A percentile compares a stretch with the other conserved stretches of the same genome.
Evolutionary conservation across 2,113 vertebrate genomes (phyloP).

Genomic region (Tachysurus vachellii): DNA sequence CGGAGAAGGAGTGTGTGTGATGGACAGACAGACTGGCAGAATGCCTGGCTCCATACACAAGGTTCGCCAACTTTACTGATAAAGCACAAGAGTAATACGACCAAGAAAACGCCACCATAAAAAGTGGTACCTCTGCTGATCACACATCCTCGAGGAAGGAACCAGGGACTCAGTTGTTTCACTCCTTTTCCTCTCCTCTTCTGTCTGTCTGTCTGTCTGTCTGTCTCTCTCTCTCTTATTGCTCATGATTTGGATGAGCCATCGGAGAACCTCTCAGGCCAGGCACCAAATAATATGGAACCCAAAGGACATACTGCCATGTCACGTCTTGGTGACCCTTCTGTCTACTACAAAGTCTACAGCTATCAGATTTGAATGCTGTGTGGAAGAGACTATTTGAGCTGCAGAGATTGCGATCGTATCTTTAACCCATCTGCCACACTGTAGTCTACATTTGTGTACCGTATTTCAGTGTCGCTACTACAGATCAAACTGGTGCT

Average conservation of each 20-base stretch:
- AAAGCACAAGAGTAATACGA: slow-evolving; percentile 70
- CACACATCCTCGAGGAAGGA: neutral
- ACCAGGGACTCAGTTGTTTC: neutral
- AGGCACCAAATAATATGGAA: slow-evolving; percentile 44
- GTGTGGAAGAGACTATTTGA: slow-evolving; percentile 9
- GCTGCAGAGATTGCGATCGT: neutral
- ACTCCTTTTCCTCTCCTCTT: neutral
- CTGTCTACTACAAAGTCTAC: slow-evolving; percentile 6
- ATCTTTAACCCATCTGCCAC: slow-evolving; percentile 10
- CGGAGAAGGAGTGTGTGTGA: slow-evolving; percentile 85
- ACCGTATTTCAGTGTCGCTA: slow-evolving; percentile 41
- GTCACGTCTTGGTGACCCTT: neutral
- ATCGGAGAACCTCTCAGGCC: slow-evolving; percentile 2
- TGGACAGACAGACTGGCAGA: slow-evolving; percentile 77
- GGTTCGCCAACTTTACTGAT: slow-evolving; percentile 73
- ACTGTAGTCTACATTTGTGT: slow-evolving; percentile 39
- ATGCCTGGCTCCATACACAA: slow-evolving; percentile 71
- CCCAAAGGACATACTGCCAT: slow-evolving; percentile 43
- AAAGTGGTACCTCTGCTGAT: slow-evolving; percentile 13
- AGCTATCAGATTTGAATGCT: slow-evolving; percentile 2
- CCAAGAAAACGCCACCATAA: slow-evolving; percentile 76
- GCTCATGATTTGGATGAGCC: slow-evolving; percentile 11
- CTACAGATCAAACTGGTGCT: slow-evolving; percentile 71
- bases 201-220: neutral
- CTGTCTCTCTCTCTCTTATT: slow-evolving; percentile 5